Base-by-base conservation (phyloP, 2,113 vertebrate species). In the Myiozetetes cayanensis region DNA sequence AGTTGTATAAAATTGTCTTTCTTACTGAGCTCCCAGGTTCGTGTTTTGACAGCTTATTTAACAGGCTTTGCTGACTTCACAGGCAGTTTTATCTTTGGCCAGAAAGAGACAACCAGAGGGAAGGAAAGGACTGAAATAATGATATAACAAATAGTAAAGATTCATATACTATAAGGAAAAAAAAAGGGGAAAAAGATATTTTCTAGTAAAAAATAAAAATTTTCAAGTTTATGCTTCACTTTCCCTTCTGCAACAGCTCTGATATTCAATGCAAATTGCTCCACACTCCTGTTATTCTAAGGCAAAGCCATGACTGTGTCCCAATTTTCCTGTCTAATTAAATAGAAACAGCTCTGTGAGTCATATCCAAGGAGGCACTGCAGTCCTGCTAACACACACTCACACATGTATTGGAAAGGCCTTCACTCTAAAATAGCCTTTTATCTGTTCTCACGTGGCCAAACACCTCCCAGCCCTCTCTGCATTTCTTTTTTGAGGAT, bases 311-410 rank as follows among this genome's bases (percentile, higher is more conserved):
- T 72, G 92, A 41, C 85, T 43, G 44, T 83, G 37, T 82, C 70
- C 94, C 89, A 93, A 58, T 94, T 93, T 91, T 71, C 87, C 77
- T 84, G 89, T 70, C 77, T 93, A 91, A 96, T 96, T 95, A 78
- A 91, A 75, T 14, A 89, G 82, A 65, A 94, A 14, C 44, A 84
- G 82, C 81, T 81, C 86, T 82, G 73, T 79, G 91, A 95, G 85
- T 81, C 72, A 61, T 6, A 58, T 28, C 39, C 85, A 85, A 49
- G 61, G 67, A 63, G 31, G 43, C 65, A 27, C 0, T 62, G 91
- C 77, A 94, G 84, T 11, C 74, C 87, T 43, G 49, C 56, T 92
- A 46, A 68, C 37, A 63, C 20, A 16, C 31, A 22, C 73, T 35
- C 65, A 33, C 44, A 7, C 41, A 46, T 4, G 1, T 16, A 12